A percentile compares a stretch with the other conserved stretches of the same genome.
Conservation (phyloP, 2,888 invertebrate species). For the Holacanthella duospinosa region DNA sequence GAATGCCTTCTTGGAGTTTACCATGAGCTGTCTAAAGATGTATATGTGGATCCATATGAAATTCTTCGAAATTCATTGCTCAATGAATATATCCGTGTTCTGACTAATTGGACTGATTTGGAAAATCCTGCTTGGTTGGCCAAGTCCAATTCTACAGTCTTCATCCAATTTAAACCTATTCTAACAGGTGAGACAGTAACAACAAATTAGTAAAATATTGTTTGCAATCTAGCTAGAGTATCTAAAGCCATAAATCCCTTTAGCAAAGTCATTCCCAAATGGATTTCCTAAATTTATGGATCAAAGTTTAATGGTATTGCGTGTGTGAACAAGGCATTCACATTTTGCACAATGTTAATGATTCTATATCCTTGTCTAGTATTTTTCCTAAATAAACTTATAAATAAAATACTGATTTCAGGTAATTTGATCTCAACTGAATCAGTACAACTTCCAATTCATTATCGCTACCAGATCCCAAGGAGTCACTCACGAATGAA, state of each 20-base stretch:
- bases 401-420: too few species aligned
- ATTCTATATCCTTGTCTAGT: too few species aligned
- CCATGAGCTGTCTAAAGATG: conserved; percentile 25
- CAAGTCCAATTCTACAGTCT: conserved; percentile 33
- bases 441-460: conserved; percentile 42
- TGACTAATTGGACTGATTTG: conserved; percentile 36
- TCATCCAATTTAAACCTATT: conserved; percentile 26
- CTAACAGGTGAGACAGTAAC: conserved; percentile 32
- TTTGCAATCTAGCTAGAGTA: not conserved
- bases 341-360: too few species aligned
- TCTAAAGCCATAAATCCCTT: not conserved
- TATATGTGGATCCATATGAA: conserved; percentile 35
- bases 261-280: too few species aligned
- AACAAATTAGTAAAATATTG: too few species aligned
- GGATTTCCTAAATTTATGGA: not conserved
- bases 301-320: not conserved
- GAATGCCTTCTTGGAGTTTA: conserved; percentile 31
- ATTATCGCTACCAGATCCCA: conserved; percentile 46
- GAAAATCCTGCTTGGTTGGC: conserved; percentile 33
- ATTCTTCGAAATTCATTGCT: conserved; percentile 21
- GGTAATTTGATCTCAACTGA: conserved; percentile 34
- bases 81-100: conserved; percentile 23
- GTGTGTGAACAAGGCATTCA: too few species aligned
- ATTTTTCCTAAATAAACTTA: too few species aligned
- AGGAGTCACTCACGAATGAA: conserved; percentile 40